Conservation (phyloP, 2,113 vertebrate species). For the Isichthys henryi region DNA sequence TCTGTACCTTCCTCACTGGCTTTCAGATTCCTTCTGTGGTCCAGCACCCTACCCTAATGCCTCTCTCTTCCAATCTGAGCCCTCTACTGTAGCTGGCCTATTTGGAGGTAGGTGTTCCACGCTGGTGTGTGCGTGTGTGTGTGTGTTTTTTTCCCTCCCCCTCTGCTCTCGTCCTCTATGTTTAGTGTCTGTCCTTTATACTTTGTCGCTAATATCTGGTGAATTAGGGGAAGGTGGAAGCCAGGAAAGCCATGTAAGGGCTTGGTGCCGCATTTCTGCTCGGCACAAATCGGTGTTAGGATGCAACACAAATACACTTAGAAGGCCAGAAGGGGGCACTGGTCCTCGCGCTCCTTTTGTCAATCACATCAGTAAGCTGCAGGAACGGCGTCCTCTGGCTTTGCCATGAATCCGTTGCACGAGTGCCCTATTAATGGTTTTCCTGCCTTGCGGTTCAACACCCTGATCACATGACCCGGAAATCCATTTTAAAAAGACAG, state of each 20-base stretch:
- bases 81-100: conserved; percentile 75
- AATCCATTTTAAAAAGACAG: not conserved
- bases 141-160: not conserved
- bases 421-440: not conserved
- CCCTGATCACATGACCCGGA: not conserved
- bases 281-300: not conserved
- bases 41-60: conserved; percentile 69
- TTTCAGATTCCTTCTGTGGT: conserved; percentile 81
- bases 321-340: not conserved
- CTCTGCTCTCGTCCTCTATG: not conserved
- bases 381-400: not conserved
- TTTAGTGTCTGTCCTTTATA: not conserved
- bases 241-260: not conserved
- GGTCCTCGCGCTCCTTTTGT: not conserved
- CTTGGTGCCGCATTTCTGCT: not conserved
- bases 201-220: not conserved
- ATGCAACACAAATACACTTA: not conserved
- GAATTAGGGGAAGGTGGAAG: not conserved
- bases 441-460: not conserved
- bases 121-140: not conserved
- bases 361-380: not conserved
- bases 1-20: conserved; percentile 41
- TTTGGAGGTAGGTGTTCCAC: conserved; percentile 71
- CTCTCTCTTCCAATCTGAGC: conserved; percentile 68
- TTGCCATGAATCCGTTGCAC: not conserved